Conservation (phyloP, 2,888 invertebrate genomes). For the Pandemis cinnamomeana region DNA sequence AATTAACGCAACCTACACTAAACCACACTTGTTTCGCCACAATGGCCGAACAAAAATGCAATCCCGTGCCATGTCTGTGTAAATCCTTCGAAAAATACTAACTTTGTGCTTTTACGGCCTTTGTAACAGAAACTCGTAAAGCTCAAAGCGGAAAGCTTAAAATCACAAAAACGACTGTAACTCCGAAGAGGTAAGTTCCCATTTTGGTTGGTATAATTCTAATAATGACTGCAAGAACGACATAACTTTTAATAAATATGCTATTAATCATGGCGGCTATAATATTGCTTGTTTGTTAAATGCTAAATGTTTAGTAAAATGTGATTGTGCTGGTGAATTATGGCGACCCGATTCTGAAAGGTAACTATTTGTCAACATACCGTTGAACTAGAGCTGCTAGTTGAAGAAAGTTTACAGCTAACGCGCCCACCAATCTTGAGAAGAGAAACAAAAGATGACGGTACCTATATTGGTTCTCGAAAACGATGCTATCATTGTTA, state of each 20-base stretch:
- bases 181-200: neutral
- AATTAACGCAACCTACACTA: slow-evolving; percentile 59
- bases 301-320: slow-evolving; percentile 32
- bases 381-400: neutral
- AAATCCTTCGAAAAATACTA: slow-evolving; percentile 75
- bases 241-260: slow-evolving; percentile 68
- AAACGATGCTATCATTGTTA: slow-evolving; percentile 37
- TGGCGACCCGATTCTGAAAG: slow-evolving; percentile 19
- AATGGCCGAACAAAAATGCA: slow-evolving; percentile 70
- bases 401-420: neutral
- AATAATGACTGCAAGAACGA: slow-evolving; percentile 44
- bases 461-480: slow-evolving; percentile 10
- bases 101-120: slow-evolving; percentile 67
- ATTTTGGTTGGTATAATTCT: neutral
- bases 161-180: slow-evolving; percentile 8
- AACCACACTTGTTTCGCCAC: slow-evolving; percentile 61
- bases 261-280: slow-evolving; percentile 61
- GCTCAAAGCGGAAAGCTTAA: slow-evolving; percentile 41
- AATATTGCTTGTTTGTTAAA: slow-evolving; percentile 28
- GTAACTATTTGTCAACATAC: neutral
- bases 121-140: slow-evolving; percentile 25
- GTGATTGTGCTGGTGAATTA: slow-evolving; percentile 14
- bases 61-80: slow-evolving; percentile 76
- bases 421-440: no score
- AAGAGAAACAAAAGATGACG: slow-evolving; percentile 1